These are phyloP conservation scores for Sapayoa aenigma DNA, from an alignment of 2,113 vertebrate species.

Conservation along the genomic window DNA sequence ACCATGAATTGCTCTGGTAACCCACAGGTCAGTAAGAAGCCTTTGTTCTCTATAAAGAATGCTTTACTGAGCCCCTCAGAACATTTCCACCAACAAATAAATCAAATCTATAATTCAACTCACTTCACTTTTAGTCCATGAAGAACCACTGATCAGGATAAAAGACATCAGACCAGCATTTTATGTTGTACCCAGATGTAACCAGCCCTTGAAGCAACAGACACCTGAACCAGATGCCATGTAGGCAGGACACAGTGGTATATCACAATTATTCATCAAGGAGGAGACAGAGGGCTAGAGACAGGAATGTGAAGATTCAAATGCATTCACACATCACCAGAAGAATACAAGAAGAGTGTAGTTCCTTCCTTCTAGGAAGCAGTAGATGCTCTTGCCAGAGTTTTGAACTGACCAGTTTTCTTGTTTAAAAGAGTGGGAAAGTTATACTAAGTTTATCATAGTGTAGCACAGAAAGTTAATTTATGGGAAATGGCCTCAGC, in stretches of 20 bases:
- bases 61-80: neutral
- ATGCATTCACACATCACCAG: neutral
- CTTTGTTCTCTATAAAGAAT: neutral
- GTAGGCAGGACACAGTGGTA: neutral
- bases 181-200: neutral
- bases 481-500: neutral
- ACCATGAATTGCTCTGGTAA: neutral
- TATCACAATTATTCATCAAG: neutral
- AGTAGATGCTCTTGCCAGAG: neutral
- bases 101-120: neutral
- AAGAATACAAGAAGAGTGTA: neutral
- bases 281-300: neutral
- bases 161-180: conserved; percentile 7
- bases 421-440: neutral
- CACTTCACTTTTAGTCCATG: neutral
- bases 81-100: neutral
- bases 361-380: neutral
- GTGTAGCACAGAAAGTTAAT: neutral
- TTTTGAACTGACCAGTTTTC: neutral
- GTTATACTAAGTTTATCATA: neutral
- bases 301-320: neutral
- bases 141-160: neutral
- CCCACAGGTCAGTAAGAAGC: neutral
- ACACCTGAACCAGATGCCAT: neutral
- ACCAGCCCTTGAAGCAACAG: neutral